Evolutionary conservation across 2,888 invertebrate genomes (phyloP), one percentile per base, ranked within the genome.

Genomic region (Nebria brevicollis): DNA sequence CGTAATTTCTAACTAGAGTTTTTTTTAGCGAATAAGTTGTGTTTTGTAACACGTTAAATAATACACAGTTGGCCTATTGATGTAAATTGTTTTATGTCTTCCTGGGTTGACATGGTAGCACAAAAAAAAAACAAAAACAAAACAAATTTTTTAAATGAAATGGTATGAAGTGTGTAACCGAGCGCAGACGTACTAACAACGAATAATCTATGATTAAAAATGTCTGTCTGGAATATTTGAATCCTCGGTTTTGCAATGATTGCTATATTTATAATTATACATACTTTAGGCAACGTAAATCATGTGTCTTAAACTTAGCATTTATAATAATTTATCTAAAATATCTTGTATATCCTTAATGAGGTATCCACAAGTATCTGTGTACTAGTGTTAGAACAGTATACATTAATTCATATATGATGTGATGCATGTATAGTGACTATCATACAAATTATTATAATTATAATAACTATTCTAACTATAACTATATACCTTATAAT

Each of bases 51-150:
- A 80, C 80, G 75, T 80, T 80, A 80, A 80, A 80, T 75, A 77
- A 34, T 82, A 84, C 84, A 83, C 84, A 82, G 83, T 85, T 83
- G 84, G 54, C 85, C 85, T 85, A 86, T 75, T 80, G 54, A 77
- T 86, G 85, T 86, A 86, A 8, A 85, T 76, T 82, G 77, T 84
- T 82, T 86, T 87, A 86, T 86, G 88, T 89, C 89, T 89, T 88
- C 89, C 88, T 89, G 87, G 86, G 86, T 88, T 87, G 88, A 88
- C 88, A 88, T 88, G 87, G 86, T 87, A 87, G 88, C 88, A 88
- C 88, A 88, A 87, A 86, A 66, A 43, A n/a, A 41, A 74, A 34
- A 34, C 41, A 66, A 66, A 66, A 25, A 25, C 13, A 68, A 34
- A 76, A 43, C 7, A 8, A 10, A 43, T 20, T 20, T 20, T 20